phyloP scores from a whole-genome alignment of 1,140 invertebrate genomes.

The Aphidius ervi region DNA sequence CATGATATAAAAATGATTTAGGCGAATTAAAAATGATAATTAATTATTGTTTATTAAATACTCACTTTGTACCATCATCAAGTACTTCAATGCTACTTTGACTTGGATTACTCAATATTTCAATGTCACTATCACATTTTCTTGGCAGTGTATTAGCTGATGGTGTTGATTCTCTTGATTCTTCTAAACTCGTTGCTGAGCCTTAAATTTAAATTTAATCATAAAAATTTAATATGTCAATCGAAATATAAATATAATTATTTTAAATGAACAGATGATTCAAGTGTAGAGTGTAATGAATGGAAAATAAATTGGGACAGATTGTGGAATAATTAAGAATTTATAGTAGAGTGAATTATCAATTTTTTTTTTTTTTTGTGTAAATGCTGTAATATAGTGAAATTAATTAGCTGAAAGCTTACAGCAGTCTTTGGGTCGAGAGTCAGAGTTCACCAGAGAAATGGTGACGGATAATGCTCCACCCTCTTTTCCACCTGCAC shows the following conservation, averaged over 20 bases:
- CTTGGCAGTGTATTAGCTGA: slow-evolving; percentile 47
- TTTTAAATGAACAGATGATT: too few relatives aligned
- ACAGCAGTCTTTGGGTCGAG: slow-evolving; percentile 47
- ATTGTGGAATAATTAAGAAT: too few relatives aligned
- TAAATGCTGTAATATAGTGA: slow-evolving; percentile 30
- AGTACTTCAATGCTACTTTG: slow-evolving; percentile 63
- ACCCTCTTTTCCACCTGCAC: slow-evolving; percentile 49
- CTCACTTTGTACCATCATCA: slow-evolving; percentile 50
- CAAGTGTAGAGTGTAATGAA: too few relatives aligned
- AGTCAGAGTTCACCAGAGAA: slow-evolving; percentile 46
- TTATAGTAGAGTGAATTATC: not conserved
- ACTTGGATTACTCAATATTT: slow-evolving; percentile 64
- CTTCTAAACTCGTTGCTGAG: slow-evolving; percentile 51
- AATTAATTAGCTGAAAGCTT: slow-evolving; percentile 47
- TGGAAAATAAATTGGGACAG: too few relatives aligned
- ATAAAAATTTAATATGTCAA: slow-evolving; percentile 2
- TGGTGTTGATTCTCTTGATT: slow-evolving; percentile 48
- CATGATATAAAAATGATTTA: too few relatives aligned
- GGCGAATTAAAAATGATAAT: slow-evolving; percentile 21
- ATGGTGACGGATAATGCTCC: slow-evolving; percentile 44
- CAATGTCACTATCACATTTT: slow-evolving; percentile 60
- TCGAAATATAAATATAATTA: not conserved
- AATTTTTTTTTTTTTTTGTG: slow-evolving; percentile 8
- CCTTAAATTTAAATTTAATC: slow-evolving; percentile 31
- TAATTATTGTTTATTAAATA: slow-evolving; percentile 22